These are phyloP conservation scores for Tetheella fluctuosa DNA, from an alignment of 2,888 invertebrate genomes.

Conservation along the genomic window DNA sequence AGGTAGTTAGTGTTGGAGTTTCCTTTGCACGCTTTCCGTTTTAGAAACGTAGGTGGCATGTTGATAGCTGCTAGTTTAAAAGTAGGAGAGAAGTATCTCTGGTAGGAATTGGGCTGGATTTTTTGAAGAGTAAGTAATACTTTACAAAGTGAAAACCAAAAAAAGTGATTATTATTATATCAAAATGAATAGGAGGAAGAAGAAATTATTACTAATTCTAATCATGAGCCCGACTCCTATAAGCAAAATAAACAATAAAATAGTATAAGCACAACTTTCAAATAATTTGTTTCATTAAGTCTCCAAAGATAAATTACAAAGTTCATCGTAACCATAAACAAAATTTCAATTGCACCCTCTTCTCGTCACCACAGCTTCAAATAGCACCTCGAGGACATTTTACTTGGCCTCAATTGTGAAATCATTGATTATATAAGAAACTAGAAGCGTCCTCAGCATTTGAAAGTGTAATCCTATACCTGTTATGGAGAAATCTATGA, in stretches of 20 bases:
- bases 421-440: neutral
- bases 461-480: too few relatives aligned
- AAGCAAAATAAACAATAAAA: neutral
- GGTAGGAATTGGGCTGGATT: slow-evolving; percentile 1
- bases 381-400: neutral
- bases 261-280: neutral
- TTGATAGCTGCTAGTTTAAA: slow-evolving; percentile 4
- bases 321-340: neutral
- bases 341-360: slow-evolving; percentile 4
- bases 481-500: too few relatives aligned
- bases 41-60: slow-evolving; percentile 9
- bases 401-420: neutral
- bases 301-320: neutral
- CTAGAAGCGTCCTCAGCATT: neutral
- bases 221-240: too few relatives aligned
- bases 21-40: slow-evolving; percentile 13
- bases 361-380: neutral
- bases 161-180: too few relatives aligned
- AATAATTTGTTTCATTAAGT: neutral
- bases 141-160: neutral
- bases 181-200: too few relatives aligned
- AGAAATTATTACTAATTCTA: too few relatives aligned
- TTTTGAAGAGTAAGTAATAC: neutral
- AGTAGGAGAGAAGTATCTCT: slow-evolving; percentile 5
- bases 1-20: slow-evolving; percentile 34